Evolutionary conservation across 2,113 vertebrate species (phyloP).

Genomic region (Okapia johnstoni): DNA sequence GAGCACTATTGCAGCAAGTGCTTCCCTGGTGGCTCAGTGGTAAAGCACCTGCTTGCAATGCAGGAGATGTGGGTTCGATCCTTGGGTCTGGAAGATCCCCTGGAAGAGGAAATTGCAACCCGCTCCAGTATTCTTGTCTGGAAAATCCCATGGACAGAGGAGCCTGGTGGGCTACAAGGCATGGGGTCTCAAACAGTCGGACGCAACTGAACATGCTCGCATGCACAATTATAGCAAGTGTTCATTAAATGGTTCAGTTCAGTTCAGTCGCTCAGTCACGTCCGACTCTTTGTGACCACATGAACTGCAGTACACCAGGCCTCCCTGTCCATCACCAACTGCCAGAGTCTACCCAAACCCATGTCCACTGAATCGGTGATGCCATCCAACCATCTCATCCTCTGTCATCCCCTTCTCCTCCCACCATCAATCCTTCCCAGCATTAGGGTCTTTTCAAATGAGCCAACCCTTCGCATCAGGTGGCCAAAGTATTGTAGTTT

Average conservation of each 20-base stretch:
- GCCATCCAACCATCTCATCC: too few relatives aligned
- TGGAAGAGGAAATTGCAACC: background rate
- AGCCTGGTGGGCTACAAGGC: background rate
- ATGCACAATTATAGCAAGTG: background rate
- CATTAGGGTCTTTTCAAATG: too few relatives aligned
- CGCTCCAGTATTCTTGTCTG: background rate
- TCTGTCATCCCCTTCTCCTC: too few relatives aligned
- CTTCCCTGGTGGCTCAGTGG: background rate
- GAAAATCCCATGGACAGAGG: background rate
- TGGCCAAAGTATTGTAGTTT: too few relatives aligned
- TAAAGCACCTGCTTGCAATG: background rate
- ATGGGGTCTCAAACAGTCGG: background rate
- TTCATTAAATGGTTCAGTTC: background rate
- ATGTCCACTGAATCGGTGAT: too few relatives aligned
- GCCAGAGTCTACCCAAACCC: too few relatives aligned
- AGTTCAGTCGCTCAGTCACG: too few relatives aligned
- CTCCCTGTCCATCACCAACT: too few relatives aligned
- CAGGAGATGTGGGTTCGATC: background rate
- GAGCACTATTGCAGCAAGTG: background rate
- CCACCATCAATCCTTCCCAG: too few relatives aligned
- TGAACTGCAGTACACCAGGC: too few relatives aligned
- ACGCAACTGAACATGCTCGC: background rate
- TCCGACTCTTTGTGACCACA: too few relatives aligned
- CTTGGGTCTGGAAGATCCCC: background rate
- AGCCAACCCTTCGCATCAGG: too few relatives aligned